Evolutionary conservation across 2,888 invertebrate species (phyloP).

Genomic region (Apotomis betuletana): DNA sequence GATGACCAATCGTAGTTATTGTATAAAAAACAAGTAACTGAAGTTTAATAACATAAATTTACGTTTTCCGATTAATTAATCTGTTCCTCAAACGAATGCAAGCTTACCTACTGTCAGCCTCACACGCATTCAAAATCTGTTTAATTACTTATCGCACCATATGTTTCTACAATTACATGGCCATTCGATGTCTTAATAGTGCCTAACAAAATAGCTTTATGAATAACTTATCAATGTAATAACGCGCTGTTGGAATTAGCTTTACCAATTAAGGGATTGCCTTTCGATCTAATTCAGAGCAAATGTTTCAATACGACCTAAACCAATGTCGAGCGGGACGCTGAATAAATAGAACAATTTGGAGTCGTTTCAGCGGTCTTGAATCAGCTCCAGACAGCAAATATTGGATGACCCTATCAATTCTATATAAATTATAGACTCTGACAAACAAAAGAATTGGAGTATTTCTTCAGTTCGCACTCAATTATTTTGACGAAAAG

Average conservation of each 20-base stretch:
- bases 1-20: too few relatives aligned
- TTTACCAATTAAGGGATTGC: neutral
- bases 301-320: constrained; percentile 3
- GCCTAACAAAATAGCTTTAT: too few relatives aligned
- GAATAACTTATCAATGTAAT: neutral
- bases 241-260: neutral
- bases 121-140: too few relatives aligned
- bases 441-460: neutral
- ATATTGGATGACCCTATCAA: constrained; percentile 4
- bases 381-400: constrained; percentile 2
- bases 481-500: too few relatives aligned
- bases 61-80: too few relatives aligned
- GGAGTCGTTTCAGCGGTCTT: constrained; percentile 8
- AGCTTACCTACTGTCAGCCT: too few relatives aligned
- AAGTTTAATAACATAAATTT: too few relatives aligned
- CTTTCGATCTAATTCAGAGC: neutral
- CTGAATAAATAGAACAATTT: constrained; percentile 17
- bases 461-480: neutral
- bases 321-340: constrained; percentile 2
- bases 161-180: too few relatives aligned
- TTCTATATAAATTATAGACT: neutral
- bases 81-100: too few relatives aligned
- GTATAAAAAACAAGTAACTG: too few relatives aligned
- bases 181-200: neutral
- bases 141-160: too few relatives aligned